These are phyloP conservation scores for Porites cylindrica DNA, from an alignment of 92 coral and sea anemone species.

Conservation along the genomic window DNA sequence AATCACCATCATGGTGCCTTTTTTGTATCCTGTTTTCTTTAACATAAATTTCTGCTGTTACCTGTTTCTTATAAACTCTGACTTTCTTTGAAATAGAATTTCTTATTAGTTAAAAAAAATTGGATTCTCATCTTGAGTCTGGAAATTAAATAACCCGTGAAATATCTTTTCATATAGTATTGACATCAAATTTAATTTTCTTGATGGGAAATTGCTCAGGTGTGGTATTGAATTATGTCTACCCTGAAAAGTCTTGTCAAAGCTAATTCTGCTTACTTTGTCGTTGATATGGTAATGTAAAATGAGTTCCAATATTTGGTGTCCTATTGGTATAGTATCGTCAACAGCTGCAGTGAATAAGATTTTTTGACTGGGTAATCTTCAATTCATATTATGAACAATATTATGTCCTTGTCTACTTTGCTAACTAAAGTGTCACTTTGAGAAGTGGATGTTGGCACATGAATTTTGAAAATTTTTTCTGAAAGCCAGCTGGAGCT, in stretches of 20 bases:
- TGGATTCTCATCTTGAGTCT: not conserved
- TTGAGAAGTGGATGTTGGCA: slow-evolving; percentile 7
- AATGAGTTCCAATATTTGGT: slow-evolving; percentile 32
- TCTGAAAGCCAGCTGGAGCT: slow-evolving; percentile 12
- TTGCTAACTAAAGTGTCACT: not conserved
- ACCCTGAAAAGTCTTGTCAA: slow-evolving; percentile 20
- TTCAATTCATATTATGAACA: slow-evolving; percentile 11
- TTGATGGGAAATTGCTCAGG: slow-evolving; percentile 40
- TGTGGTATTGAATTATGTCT: slow-evolving; percentile 47
- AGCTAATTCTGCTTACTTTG: slow-evolving; percentile 34
- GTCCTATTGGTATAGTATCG: slow-evolving; percentile 18
- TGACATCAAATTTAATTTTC: slow-evolving; percentile 37
- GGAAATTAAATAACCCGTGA: not conserved
- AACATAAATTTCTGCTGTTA: not conserved
- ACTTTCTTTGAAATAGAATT: not conserved
- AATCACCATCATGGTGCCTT: not conserved
- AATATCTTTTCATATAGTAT: slow-evolving; percentile 7
- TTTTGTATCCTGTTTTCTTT: slow-evolving; percentile 2
- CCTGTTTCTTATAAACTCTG: not conserved
- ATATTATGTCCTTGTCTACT: not conserved
- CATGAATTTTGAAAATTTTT: slow-evolving; percentile 17
- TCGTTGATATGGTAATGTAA: slow-evolving; percentile 43
- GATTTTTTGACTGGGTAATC: slow-evolving; percentile 20
- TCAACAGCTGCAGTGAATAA: slow-evolving; percentile 29
- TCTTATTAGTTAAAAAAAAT: not conserved